Conservation (phyloP, 2,797 vertebrate genomes). For the Enteromius thamalakanensis region DNA sequence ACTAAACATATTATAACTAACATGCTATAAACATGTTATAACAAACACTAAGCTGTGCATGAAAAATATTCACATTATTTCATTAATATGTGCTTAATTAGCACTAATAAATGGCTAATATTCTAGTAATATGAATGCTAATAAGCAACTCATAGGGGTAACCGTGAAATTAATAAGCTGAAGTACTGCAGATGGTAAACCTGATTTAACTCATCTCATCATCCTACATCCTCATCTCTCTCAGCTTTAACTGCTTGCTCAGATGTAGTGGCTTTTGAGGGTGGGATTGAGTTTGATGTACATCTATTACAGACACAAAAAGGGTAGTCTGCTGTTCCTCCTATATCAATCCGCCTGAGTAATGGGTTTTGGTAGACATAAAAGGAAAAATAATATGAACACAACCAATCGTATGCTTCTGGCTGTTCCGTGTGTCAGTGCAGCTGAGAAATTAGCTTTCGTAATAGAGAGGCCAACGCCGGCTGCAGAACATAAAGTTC, state of each 20-base stretch:
- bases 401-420: constrained; percentile 12
- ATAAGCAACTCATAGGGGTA: too few species aligned
- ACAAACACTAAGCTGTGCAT: neutral
- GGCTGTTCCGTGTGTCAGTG: neutral
- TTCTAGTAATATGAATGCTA: too few species aligned
- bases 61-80: neutral
- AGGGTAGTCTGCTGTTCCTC: constrained; percentile 45
- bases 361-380: constrained; percentile 58
- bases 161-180: too few species aligned
- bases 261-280: constrained; percentile 30
- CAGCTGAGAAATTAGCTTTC: constrained; percentile 55
- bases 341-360: constrained; percentile 54
- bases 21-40: neutral
- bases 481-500: constrained; percentile 56
- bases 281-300: constrained; percentile 47
- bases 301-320: constrained; percentile 57
- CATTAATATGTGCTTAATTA: too few species aligned
- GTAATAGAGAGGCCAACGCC: constrained; percentile 50
- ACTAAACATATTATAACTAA: neutral
- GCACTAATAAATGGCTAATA: too few species aligned
- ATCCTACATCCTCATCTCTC: neutral
- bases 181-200: neutral
- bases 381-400: constrained; percentile 50
- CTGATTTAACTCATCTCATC: constrained; percentile 19
- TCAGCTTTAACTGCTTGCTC: constrained; percentile 25